Base-by-base conservation (phyloP, 2,797 vertebrate species). In the Aeoliscus strigatus region DNA sequence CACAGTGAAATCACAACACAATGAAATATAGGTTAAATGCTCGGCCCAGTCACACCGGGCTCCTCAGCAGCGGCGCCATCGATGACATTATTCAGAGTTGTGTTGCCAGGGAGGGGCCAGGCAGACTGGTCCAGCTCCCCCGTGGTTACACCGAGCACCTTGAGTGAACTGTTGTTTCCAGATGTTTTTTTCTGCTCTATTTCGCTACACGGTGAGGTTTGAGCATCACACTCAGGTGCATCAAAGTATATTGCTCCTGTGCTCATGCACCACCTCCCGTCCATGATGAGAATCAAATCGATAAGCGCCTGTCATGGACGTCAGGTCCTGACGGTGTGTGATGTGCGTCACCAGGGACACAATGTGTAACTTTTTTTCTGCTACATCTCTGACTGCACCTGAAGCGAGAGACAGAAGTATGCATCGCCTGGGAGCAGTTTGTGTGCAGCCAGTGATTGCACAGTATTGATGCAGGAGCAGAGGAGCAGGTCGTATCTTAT, bases 21-120 rank as follows among this genome's bases (percentile, higher is more conserved):
- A 18, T 15, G 59, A 48, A 49, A 6, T 29, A 53, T 3, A 33
- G n/a, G 17, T 62, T 39, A 44, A 63, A 67, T 28, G 40, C 51
- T 13, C 58, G 24, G 39, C 51, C 35, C 31, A 60, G 54, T 72
- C 60, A 47, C 66, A 64, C 23, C 5, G 11, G 8, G 13, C 70
- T 78, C 63, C 54, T 69, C 48, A 73, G 70, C 51, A 53, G 18
- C n/a, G n/a, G n/a, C n/a, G n/a, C n/a, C n/a, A n/a, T n/a, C n/a
- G n/a, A n/a, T n/a, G 61, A 61, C 73, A 80, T 86, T 79, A 82
- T 82, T 87, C 84, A 79, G 68, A 66, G 75, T 76, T 81, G 70
- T 25, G 38, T 69, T 80, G 60, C 75, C 73, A 35, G 51, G 11
- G 69, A 75, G 67, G 63, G 49, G 39, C 31, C 26, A 34, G 59